A percentile compares a stretch with the other conserved stretches of the same genome.
phyloP scores from a whole-genome alignment of 2,888 invertebrate species.

The Cephus sareptanus region DNA sequence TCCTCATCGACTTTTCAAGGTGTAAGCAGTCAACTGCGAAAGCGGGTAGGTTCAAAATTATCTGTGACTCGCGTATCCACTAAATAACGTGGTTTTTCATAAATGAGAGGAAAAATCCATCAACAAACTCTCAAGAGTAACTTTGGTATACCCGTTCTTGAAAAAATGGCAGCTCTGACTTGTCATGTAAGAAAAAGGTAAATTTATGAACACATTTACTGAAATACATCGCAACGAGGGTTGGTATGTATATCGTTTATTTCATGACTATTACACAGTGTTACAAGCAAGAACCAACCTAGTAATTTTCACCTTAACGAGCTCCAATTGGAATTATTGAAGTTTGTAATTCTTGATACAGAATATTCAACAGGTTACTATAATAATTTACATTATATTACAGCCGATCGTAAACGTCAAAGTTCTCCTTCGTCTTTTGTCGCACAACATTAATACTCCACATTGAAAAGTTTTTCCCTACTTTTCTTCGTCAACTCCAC shows the following conservation, averaged over 20 bases:
- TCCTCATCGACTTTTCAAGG: background rate
- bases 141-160: background rate
- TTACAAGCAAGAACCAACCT: conserved; percentile 35
- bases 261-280: conserved; percentile 37
- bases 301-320: conserved; percentile 4
- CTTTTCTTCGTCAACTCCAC: background rate
- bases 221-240: background rate
- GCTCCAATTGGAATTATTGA: background rate
- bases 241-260: conserved; percentile 36
- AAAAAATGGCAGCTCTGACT: background rate
- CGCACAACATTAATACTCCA: background rate
- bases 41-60: conserved; percentile 44
- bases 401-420: background rate
- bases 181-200: background rate
- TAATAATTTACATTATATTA: conserved; percentile 20
- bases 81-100: conserved; percentile 14
- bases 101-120: background rate
- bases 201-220: background rate
- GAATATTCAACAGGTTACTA: conserved; percentile 7
- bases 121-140: background rate
- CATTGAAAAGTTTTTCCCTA: background rate
- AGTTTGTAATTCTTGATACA: background rate
- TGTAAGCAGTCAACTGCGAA: conserved; percentile 23
- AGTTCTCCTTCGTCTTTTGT: background rate
- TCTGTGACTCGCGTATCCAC: conserved; percentile 27